Conservation (phyloP, 1,140 invertebrate species). For the Drosophila parabipectinata region DNA sequence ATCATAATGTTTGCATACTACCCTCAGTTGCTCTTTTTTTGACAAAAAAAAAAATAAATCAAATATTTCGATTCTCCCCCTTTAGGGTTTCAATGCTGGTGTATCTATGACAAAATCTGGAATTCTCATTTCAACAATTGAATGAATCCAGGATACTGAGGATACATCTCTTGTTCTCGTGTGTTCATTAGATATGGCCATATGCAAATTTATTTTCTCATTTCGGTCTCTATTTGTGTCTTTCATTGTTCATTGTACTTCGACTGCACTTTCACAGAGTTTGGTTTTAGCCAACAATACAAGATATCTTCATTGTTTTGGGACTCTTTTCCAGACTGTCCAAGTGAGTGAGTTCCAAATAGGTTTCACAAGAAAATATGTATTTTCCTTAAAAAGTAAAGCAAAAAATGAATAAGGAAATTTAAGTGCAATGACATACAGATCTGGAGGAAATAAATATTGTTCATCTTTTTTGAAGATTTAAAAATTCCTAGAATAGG, state of each 20-base stretch:
- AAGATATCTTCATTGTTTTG: conserved; percentile 9
- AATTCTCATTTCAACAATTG: conserved; percentile 72
- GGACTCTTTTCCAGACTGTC: conserved; percentile 18
- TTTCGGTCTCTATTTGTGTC: conserved; percentile 20
- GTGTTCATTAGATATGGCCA: conserved; percentile 59
- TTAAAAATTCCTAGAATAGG: too few relatives aligned
- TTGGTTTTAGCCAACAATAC: conserved; percentile 18
- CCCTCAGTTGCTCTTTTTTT: neutral
- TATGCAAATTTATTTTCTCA: conserved; percentile 50
- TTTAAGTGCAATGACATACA: neutral
- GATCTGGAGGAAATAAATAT: too few relatives aligned
- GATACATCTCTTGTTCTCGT: conserved; percentile 23
- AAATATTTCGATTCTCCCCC: conserved; percentile 7
- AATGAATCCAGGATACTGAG: conserved; percentile 43
- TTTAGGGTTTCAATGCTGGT: neutral
- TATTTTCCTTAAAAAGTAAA: neutral
- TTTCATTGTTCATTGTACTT: conserved; percentile 12
- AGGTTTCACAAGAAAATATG: conserved; percentile 10
- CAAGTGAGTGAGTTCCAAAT: conserved; percentile 21
- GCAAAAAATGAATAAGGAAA: too few relatives aligned
- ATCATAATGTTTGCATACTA: conserved; percentile 20
- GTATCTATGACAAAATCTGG: conserved; percentile 62
- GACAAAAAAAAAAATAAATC: neutral
- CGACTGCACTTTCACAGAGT: conserved; percentile 5
- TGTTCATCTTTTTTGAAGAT: too few relatives aligned